phyloP scores from a whole-genome alignment of 1,140 invertebrate genomes.

The Drosophila pectinifera region DNA sequence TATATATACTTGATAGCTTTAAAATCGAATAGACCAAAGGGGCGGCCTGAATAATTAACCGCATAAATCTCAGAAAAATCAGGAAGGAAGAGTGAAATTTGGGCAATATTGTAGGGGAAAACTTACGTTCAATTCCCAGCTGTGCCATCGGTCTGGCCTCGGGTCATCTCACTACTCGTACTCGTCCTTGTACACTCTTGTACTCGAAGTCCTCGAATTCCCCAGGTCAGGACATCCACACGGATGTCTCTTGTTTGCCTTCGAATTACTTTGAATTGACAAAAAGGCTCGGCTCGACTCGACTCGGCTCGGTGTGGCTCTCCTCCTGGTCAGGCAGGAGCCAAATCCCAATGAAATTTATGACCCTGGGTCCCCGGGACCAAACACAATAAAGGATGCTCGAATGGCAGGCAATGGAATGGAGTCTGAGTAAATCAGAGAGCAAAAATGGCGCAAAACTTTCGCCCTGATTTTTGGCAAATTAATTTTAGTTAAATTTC shows the following conservation, averaged over 20 bases:
- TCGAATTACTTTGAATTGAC: slow-evolving; percentile 45
- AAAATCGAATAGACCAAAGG: not conserved
- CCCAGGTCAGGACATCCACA: slow-evolving; percentile 13
- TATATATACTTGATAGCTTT: too few relatives aligned
- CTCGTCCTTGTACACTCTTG: not conserved
- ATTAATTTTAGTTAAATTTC: slow-evolving; percentile 71
- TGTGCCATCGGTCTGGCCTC: slow-evolving; percentile 29
- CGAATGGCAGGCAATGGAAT: not conserved
- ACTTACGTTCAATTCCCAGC: slow-evolving; percentile 24
- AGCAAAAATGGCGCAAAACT: slow-evolving; percentile 49
- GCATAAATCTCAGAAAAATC: not conserved
- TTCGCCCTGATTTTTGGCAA: slow-evolving; percentile 57
- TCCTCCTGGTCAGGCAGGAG: not conserved
- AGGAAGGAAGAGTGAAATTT: not conserved
- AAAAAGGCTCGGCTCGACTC: slow-evolving; percentile 24
- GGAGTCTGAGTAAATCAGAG: slow-evolving; percentile 47
- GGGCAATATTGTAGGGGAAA: not conserved
- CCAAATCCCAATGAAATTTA: slow-evolving; percentile 48
- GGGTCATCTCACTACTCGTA: slow-evolving; percentile 12
- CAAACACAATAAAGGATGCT: not conserved
- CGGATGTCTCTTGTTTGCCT: slow-evolving; percentile 28
- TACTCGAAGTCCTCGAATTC: slow-evolving; percentile 6
- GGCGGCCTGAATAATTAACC: slow-evolving; percentile 9
- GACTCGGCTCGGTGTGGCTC: not conserved
- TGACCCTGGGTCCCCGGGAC: slow-evolving; percentile 26